Evolutionary conservation across 2,888 invertebrate genomes (phyloP), one percentile per base, ranked within the genome.

Genomic region (Chrysolina americana): DNA sequence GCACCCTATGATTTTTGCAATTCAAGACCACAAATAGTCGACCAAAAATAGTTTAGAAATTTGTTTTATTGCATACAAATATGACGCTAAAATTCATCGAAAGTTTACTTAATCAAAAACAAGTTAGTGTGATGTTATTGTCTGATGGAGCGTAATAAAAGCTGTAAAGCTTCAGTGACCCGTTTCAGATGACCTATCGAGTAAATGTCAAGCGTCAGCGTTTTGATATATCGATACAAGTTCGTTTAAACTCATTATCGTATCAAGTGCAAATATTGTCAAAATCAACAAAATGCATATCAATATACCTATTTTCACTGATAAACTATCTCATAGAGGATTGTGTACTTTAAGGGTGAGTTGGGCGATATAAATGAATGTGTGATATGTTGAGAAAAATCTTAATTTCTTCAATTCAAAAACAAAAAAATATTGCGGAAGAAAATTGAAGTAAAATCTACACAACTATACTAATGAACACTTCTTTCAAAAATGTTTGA

Each of bases 181-280:
- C 53, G 53, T 53, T 53, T 53, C 53, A 53, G 53, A 21, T 53
- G 53, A 53, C 53, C 53, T 53, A 53, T 23, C 53, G 11, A 10
- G 53, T 53, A 53, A 53, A 53, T 53, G 53, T 21, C 53, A 53
- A 19, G 53, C 17, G 53, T 53, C 17, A 17, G 10, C 19, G 11
- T 2, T 19, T 8, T 53, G 1, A 17, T 28, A 28, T 17, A 19
- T 53, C 21, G 9, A 53, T 13, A 53, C 21, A 53, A 21, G n/a
- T n/a, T n/a, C n/a, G n/a, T n/a, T n/a, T 53, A 53, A 53, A 53
- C 53, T 53, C 13, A 2, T 53, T 21, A 53, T 53, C 53, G 15
- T 53, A 13, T 21, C 13, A 53, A 21, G 21, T 21, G 53, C 53
- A 53, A 53, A 53, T 21, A 53, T 53, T 53, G 53, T 53, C 53